Percentiles rank a stretch among this genome's conserved stretches.
Conservation (phyloP, 37 sponge, comb jelly and placozoan genomes). For the Bolinopsis microptera region DNA sequence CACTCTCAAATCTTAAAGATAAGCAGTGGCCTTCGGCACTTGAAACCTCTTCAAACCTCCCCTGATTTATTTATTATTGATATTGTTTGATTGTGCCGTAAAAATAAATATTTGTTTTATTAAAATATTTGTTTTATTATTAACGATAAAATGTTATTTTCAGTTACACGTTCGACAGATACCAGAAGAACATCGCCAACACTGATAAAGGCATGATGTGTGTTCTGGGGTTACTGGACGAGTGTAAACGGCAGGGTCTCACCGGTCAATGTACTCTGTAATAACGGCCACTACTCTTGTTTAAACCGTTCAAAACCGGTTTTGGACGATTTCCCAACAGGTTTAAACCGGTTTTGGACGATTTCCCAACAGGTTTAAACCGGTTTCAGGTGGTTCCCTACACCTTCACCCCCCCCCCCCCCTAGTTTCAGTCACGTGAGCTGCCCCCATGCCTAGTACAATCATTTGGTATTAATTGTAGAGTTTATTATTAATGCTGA, state of each 20-base stretch:
- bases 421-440: neutral
- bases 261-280: neutral
- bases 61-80: no score
- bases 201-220: conserved; percentile 46
- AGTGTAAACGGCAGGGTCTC: conserved; percentile 17
- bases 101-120: no score
- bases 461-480: neutral
- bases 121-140: no score
- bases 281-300: neutral
- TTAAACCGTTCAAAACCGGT: neutral
- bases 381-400: neutral
- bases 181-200: neutral
- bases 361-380: neutral
- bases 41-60: no score
- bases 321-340: neutral
- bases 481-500: neutral
- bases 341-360: neutral
- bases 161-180: conserved; percentile 20
- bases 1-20: no score
- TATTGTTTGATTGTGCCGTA: no score
- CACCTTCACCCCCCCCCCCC: neutral
- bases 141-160: no score
- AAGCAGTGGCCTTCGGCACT: no score
- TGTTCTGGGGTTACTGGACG: conserved; percentile 53
- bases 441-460: neutral